Evolutionary conservation across 2,888 invertebrate genomes (phyloP), one percentile per base, ranked within the genome.

Genomic region (Autographa gamma): DNA sequence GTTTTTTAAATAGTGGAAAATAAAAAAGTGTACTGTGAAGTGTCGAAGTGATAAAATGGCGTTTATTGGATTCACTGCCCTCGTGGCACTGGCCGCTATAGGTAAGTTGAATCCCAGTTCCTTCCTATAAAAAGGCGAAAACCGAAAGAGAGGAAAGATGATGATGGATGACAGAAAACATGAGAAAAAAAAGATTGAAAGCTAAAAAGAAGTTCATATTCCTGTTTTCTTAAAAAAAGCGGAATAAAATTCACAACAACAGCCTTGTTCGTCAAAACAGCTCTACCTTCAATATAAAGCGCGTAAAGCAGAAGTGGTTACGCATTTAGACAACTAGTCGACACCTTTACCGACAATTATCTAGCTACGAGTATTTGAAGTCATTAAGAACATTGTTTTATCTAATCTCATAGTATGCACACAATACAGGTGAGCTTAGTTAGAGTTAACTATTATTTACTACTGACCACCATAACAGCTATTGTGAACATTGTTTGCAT

Each of bases 61-160:
- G 82, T 82, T 88, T 79, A 85, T 87, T 79, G 92, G 91, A 91
- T 88, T 93, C 75, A 86, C 91, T 80, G 92, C 91, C 91, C 92
- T 95, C 92, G 90, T 93, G 89, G 93, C 92, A 86, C 93, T 95
- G 93, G 88, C 93, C 89, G 83, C 89, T 85, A 86, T 93, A 83
- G 95, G 95, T 95, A 87, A 93, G 94, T 85, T 66, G 60, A 63
- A 63, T 25, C 59, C 63, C 34, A 63, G 56, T 69, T 60, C 11
- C 18, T 14, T 18, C 48, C 4, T 32, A 19, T 16, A 4, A 25
- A 25, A 25, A 25, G 25, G 25, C 25, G 25, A 25, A 25, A 25
- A 25, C 25, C 25, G 25, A 25, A 25, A 25, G 3, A 25, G 25
- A 25, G 25, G 3, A 2, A 25, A 3, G 25, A 25, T 25, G 3